Evolutionary conservation across 1,140 invertebrate species (phyloP).

Genomic region (Euura lappo): DNA sequence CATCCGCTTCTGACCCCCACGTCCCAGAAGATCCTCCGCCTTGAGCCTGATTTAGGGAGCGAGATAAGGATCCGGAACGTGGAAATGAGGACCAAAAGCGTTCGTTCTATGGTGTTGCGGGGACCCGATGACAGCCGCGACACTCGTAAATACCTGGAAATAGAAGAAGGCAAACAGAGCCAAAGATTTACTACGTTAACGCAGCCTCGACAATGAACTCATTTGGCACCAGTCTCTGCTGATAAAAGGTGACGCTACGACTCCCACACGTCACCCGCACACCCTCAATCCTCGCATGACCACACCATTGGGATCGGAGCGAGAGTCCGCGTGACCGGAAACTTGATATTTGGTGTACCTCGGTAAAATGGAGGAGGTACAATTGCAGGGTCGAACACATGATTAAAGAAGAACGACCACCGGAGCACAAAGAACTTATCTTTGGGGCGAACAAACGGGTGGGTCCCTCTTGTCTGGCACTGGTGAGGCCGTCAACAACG

Average conservation of each 20-base stretch:
- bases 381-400: not conserved
- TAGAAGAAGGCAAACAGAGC: not conserved
- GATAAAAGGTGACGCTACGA: not conserved
- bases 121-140: not conserved
- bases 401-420: not conserved
- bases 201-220: not conserved
- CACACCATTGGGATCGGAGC: not conserved
- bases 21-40: not conserved
- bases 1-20: not conserved
- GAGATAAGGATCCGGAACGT: not conserved
- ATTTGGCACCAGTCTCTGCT: not conserved
- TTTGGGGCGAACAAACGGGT: not conserved
- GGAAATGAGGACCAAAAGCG: not conserved
- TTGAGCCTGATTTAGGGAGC: not conserved
- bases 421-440: not conserved
- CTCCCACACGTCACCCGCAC: not conserved
- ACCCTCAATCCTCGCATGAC: not conserved
- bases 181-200: too few species aligned
- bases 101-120: not conserved
- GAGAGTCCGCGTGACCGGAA: not conserved
- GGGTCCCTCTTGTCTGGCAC: not conserved
- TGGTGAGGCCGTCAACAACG: conserved; percentile 6
- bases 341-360: not conserved
- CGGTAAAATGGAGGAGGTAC: not conserved
- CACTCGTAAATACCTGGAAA: not conserved